Evolutionary conservation across 2,888 invertebrate species (phyloP), one percentile per base, ranked within the genome.

Genomic region (Eupithecia subumbrata): DNA sequence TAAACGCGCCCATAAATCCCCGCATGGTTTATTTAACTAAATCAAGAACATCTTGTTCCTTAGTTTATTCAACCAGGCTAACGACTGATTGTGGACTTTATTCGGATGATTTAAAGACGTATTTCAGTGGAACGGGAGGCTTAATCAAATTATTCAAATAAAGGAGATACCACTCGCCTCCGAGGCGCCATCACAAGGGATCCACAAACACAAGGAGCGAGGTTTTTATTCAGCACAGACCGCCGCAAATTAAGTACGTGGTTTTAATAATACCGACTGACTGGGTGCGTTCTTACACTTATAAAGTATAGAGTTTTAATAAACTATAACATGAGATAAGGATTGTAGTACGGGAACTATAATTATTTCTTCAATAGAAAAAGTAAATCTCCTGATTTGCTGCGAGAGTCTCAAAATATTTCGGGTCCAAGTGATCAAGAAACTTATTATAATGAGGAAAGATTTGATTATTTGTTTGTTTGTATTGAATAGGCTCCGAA

Each of bases 81-180:
- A 69, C 71, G 78, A 52, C 14, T 67, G 73, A 77, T 78, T 81
- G 72, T 79, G 72, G 45, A 48, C 72, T 75, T 79, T 85, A 81
- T 73, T 16, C 3, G 56, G 40, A 25, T 1, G 40, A 34, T 16
- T 8, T 71, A 80, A 85, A 81, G 81, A 72, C 71, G 71, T 71
- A 56, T 76, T 81, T 82, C 79, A 43, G 77, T 83, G 80, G 80
- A 83, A 84, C 81, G 85, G 79, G 72, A 78, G 86, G 87, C 88
- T 90, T 91, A 92, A 92, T 93, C 88, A 91, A 92, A 92, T 93
- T 92, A 93, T 93, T 92, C 91, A 92, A 92, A 92, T 92, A 90
- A 87, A 91, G 87, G 85, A 87, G 89, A 89, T 88, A 87, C 87
- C 82, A 82, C 86, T 88, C 89, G 91, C 85, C 89, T 85, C 81